Evolutionary conservation across 2,797 vertebrate genomes (phyloP), one percentile per base, ranked within the genome.

Genomic region (Stomatorhinus walkeri): DNA sequence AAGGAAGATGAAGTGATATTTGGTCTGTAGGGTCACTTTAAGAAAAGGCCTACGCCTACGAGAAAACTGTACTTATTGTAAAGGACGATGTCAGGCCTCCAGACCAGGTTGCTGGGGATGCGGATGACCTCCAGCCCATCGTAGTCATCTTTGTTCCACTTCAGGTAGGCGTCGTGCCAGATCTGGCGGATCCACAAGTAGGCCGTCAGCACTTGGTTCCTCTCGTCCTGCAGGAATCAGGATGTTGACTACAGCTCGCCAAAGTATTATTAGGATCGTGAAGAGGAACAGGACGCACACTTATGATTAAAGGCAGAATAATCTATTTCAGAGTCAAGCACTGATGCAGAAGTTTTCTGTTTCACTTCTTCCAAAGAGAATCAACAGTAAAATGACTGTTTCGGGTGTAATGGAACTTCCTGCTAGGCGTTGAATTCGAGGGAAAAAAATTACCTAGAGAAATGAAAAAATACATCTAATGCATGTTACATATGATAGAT

Each of bases 51-150:
- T 22, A 46, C 16, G 5, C 59, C 32, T 19, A 59, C 40, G 28
- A 36, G 3, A 88, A 83, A 89, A 85, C 92, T 96, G 96, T 94
- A 99, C 98, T 99, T 99, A 95, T 99, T 99, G 91, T 99, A 99
- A 0, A 99, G 95, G 87, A 98, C 98, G 3, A 99, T 99, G 93
- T 99, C 98, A 0, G 98, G 98, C 91, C 98, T 98, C 98, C 98
- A 99, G 88, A 99, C 97, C 90, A 98, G 94, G 92, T 95, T 96
- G 6, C 98, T 98, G 89, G 98, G 98, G 90, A 99, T 99, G 91
- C 98, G 96, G 91, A 99, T 98, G 90, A 98, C 97, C 94, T 99
- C 98, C 79, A 99, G 93, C 14, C 97, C 96, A 9, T 99, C 98
- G 0, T 99, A 99, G 90, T 97, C 96, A 88, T 98, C 97, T 90